Conservation (phyloP, 1,140 invertebrate genomes). For the Brachionus asplanchnoidis region DNA sequence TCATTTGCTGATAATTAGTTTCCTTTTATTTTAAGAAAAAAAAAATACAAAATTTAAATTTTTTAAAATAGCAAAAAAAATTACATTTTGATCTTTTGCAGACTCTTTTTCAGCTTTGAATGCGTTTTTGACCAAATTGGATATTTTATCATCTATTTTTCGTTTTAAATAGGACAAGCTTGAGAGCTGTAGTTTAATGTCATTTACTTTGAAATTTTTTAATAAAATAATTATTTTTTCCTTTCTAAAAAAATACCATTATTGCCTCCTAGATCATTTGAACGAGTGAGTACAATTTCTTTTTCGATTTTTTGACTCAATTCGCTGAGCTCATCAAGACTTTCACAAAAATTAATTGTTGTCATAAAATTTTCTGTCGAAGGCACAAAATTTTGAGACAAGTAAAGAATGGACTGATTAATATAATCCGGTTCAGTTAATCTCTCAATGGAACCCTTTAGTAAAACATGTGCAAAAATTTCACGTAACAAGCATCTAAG, state of each 20-base stretch:
- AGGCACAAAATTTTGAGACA: slow-evolving; percentile 51
- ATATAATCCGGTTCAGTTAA: slow-evolving; percentile 89
- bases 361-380: slow-evolving; percentile 36
- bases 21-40: not conserved
- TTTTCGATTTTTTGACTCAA: slow-evolving; percentile 71
- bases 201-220: slow-evolving; percentile 59
- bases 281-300: slow-evolving; percentile 71
- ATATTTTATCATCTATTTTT: slow-evolving; percentile 66
- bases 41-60: not conserved
- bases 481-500: slow-evolving; percentile 57
- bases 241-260: slow-evolving; percentile 59
- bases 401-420: slow-evolving; percentile 82
- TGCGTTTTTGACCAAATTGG: slow-evolving; percentile 59
- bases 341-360: slow-evolving; percentile 21
- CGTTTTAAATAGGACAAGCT: slow-evolving; percentile 75
- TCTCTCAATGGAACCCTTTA: slow-evolving; percentile 72
- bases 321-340: slow-evolving; percentile 69
- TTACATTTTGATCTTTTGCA: slow-evolving; percentile 43
- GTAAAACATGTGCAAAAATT: slow-evolving; percentile 72
- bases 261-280: slow-evolving; percentile 74
- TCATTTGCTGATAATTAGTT: slow-evolving; percentile 45
- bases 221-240: not conserved
- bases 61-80: not conserved
- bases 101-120: slow-evolving; percentile 52
- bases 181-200: slow-evolving; percentile 80